phyloP scores from a whole-genome alignment of 2,797 vertebrate species.

The Tarsius wallacei region DNA sequence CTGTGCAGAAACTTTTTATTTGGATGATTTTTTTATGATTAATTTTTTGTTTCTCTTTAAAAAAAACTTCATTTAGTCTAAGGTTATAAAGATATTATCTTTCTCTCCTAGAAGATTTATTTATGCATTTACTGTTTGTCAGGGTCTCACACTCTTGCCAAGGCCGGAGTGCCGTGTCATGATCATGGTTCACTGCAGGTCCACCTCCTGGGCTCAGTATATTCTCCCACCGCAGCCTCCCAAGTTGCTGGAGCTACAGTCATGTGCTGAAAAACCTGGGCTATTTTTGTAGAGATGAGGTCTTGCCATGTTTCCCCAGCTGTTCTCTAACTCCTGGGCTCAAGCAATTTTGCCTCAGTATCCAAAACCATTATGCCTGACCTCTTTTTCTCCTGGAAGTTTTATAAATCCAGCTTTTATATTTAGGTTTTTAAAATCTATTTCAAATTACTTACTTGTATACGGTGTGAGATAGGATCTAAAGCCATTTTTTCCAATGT shows the following conservation, averaged over 20 bases:
- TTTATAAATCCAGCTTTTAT: not conserved
- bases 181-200: not conserved
- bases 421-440: not conserved
- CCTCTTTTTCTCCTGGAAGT: not conserved
- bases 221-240: not conserved
- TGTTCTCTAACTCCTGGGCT: not conserved
- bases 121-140: not conserved
- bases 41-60: not conserved
- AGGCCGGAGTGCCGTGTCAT: not conserved
- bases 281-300: not conserved
- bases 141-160: not conserved
- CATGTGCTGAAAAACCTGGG: not conserved
- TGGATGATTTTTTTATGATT: not conserved
- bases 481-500: not conserved
- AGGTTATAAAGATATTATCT: not conserved
- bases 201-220: not conserved
- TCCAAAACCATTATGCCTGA: no score
- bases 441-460: not conserved
- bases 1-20: not conserved
- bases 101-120: not conserved
- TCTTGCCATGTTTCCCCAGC: not conserved
- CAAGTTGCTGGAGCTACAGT: not conserved
- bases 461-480: not conserved
- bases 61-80: not conserved
- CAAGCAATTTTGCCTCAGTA: not conserved